Base-by-base conservation (phyloP, 2,888 invertebrate genomes). In the Strigamia transsilvanica region DNA sequence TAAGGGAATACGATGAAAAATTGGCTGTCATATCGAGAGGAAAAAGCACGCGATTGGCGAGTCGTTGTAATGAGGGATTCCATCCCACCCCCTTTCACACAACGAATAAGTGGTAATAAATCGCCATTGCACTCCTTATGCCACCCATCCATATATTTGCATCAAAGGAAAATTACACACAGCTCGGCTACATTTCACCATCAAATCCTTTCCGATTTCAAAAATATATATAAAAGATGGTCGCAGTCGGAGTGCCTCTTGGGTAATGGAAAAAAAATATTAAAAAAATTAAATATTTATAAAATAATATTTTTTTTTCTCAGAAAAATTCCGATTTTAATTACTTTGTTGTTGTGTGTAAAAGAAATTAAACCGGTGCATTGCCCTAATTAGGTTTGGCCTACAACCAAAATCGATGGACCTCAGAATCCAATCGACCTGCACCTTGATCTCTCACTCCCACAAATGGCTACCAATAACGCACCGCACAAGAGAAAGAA, bases 1-100 rank as follows among this genome's bases (percentile, higher is more conserved):
- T 73, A 73, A 73, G 73, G 73, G 73, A 73, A 73, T 73, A 73
- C 73, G 73, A 73, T 73, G 73, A 73, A 73, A 73, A 73, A 73
- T 73, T 73, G 73, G 27, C 73, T 73, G 73, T 73, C 73, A 73
- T 73, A 73, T 73, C 56, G 56, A 18, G 21, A 56, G 73, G 73
- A 73, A 73, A 73, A 73, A 73, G 73, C 73, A 73, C 73, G 73
- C 73, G 73, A 73, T 73, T 73, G 73, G 73, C 73, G 73, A 73
- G 73, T 73, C 73, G 73, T 73, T 73, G 15, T 73, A 73, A 73
- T 73, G 73, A 27, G 73, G 73, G n/a, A 73, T 73, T 32, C 32
- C 56, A 56, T 73, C 32, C 73, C 73, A 73, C 32, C 32, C 73
- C 73, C 56, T 56, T 56, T 73, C 73, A 73, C 73, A 73, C 73